Evolutionary conservation across 2,113 vertebrate genomes (phyloP).

Genomic region (Xenopus laevis): DNA sequence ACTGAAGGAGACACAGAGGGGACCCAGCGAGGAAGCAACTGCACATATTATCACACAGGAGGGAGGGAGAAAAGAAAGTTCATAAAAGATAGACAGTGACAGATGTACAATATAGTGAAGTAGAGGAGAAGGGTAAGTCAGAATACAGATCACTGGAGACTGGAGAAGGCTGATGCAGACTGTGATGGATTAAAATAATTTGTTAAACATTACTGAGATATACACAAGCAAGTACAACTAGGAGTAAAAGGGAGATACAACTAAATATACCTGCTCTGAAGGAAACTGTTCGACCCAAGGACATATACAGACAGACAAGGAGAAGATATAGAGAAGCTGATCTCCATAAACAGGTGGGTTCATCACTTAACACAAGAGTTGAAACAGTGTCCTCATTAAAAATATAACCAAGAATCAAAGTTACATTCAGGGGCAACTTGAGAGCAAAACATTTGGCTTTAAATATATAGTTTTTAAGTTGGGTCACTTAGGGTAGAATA

Average conservation of each 20-base stretch:
- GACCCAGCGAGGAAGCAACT: background rate
- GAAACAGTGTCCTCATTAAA: no score
- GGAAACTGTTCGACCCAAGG: no score
- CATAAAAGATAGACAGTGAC: background rate
- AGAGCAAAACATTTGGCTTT: no score
- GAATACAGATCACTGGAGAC: background rate
- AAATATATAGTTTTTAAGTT: no score
- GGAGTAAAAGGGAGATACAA: no score
- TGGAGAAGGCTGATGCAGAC: background rate
- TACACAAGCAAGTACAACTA: no score
- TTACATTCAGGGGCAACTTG: no score
- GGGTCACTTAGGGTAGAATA: no score
- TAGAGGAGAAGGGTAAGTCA: background rate
- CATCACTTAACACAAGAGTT: background rate
- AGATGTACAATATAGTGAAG: background rate
- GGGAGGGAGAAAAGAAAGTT: background rate
- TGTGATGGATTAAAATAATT: background rate
- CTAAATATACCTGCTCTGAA: no score
- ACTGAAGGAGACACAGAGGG: slow-evolving; percentile 1
- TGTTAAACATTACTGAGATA: no score
- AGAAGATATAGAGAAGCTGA: background rate
- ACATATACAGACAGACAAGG: background rate
- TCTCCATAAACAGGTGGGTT: background rate
- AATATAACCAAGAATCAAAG: no score
- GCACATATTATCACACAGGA: background rate